Percentiles rank a stretch among this genome's conserved stretches.
These are phyloP conservation scores for Drosophila santomea DNA, from an alignment of 1,140 invertebrate genomes.

Conservation along the genomic window DNA sequence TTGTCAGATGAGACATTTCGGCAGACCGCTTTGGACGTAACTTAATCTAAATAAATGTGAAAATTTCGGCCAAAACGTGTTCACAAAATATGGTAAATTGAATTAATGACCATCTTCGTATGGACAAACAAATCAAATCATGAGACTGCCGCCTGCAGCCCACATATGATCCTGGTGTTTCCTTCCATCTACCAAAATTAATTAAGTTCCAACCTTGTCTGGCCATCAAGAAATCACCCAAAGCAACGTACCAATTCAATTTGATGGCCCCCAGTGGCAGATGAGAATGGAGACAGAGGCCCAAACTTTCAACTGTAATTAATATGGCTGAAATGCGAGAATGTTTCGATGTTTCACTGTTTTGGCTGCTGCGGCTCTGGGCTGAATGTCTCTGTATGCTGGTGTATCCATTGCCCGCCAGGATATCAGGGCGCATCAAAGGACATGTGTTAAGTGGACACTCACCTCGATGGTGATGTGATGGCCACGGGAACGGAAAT, in stretches of 20 bases:
- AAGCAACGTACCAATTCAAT: constrained; percentile 49
- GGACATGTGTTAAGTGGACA: constrained; percentile 38
- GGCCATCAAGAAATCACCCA: constrained; percentile 14
- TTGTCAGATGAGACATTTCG: neutral
- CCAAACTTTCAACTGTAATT: constrained; percentile 58
- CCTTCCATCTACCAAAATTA: constrained; percentile 41
- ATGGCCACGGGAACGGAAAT: constrained; percentile 86
- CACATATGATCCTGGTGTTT: neutral
- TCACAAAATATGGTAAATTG: constrained; percentile 27
- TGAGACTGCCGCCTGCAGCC: neutral
- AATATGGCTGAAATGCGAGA: constrained; percentile 42
- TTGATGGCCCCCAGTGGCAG: constrained; percentile 20
- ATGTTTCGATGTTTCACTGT: constrained; percentile 7
- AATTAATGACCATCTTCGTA: constrained; percentile 26
- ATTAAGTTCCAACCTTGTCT: constrained; percentile 41
- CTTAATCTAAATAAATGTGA: constrained; percentile 22
- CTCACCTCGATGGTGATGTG: constrained; percentile 84
- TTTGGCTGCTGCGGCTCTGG: constrained; percentile 3
- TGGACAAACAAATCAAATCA: constrained; percentile 35
- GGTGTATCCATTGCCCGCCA: neutral
- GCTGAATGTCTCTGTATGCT: neutral
- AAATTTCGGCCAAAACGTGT: neutral
- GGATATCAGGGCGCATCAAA: neutral
- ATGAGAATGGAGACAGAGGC: neutral
- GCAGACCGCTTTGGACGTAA: constrained; percentile 1